phyloP scores from a whole-genome alignment of 2,113 vertebrate species.

The Rana temporaria region DNA sequence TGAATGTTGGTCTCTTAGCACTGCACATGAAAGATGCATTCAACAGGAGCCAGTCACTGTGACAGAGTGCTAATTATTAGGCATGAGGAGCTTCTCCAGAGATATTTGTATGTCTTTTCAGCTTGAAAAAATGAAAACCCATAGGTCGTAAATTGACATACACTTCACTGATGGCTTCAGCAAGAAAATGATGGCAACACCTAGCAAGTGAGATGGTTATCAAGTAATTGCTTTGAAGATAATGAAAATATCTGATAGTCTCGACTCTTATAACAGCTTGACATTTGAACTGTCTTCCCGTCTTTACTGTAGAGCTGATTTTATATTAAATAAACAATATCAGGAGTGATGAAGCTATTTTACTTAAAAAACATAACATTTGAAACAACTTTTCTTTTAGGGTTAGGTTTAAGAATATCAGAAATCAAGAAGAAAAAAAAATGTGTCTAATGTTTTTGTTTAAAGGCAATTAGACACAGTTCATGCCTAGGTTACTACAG shows the following conservation, averaged over 20 bases:
- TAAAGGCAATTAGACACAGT: too few relatives aligned
- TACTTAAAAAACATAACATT: too few relatives aligned
- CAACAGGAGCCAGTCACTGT: conserved; percentile 44
- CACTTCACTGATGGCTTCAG: conserved; percentile 46
- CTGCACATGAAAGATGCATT: not conserved
- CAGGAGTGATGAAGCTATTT: too few relatives aligned
- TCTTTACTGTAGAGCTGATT: conserved; percentile 2
- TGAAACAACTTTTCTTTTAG: too few relatives aligned
- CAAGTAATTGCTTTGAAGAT: conserved; percentile 24
- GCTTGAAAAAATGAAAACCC: conserved; percentile 34
- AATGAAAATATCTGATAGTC: conserved; percentile 14
- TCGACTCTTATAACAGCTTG: conserved; percentile 1
- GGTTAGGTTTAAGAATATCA: too few relatives aligned
- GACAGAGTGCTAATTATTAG: conserved; percentile 51
- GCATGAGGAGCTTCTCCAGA: conserved; percentile 53
- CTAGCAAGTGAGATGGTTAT: conserved; percentile 8
- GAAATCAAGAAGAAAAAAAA: too few relatives aligned
- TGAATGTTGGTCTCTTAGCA: fast-evolving
- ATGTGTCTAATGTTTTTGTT: too few relatives aligned
- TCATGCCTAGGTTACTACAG: too few relatives aligned
- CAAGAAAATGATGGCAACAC: conserved; percentile 13
- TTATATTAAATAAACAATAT: not conserved
- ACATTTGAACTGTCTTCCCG: not conserved
- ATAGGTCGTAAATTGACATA: conserved; percentile 35
- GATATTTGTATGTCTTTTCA: conserved; percentile 54